Evolutionary conservation across 1,140 invertebrate genomes (phyloP), one percentile per base, ranked within the genome.

Genomic region (Micrasema longulum): DNA sequence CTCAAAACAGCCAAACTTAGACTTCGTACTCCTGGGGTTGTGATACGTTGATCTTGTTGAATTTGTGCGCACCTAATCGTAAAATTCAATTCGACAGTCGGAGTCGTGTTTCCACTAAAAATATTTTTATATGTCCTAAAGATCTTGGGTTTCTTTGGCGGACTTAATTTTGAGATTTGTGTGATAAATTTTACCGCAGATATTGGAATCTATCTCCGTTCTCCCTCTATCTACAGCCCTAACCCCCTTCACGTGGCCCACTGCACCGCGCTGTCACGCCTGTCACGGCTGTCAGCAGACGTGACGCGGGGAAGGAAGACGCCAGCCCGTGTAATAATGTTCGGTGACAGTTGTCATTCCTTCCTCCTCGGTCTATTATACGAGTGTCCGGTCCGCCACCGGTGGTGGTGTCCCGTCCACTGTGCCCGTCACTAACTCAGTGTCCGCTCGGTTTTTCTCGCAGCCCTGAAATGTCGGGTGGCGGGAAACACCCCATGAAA

Each of bases 301-400:
- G 71, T 68, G 71, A 68, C 71, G 71, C 47, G 41, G 57, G 66
- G 36, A 53, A 69, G 72, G 72, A 73, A 70, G 72, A 73, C 72
- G 67, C 47, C 48, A 53, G 45, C 16, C 64, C 64, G 65, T 23
- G 71, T 73, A 73, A 73, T 73, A 73, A 73, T 73, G 72, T 73
- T 73, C 72, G 72, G 72, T 64, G 66, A 70, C 72, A 70, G 72
- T 73, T 70, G 72, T 73, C 66, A 73, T 70, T 73, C 71, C 55
- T 57, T 26, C 48, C 48, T 14, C 64, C 64, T 31, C 35, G 14
- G 35, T 38, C 35, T 55, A 55, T 55, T 55, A 55, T 31, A 55
- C 26, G 20, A 20, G 20, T 10, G 20, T 31, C 26, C 7, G 26
- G 26, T 2, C 26, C 26, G 7, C 26, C 26, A 31, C 7, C 38